Conservation (phyloP, 2,888 invertebrate genomes). For the Aricia artaxerxes region DNA sequence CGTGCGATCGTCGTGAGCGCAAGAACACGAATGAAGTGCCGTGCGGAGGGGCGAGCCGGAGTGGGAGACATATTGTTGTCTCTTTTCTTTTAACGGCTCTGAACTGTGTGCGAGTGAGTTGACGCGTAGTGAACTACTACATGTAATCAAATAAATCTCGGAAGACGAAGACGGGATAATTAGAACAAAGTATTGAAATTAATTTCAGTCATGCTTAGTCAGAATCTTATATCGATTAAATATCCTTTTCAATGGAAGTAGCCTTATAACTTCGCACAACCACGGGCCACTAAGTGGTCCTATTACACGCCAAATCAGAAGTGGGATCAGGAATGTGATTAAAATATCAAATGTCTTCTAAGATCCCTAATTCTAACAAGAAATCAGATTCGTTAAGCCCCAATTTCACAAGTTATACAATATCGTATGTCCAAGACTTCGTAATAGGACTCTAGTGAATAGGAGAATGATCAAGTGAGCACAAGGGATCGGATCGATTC, state of each 20-base stretch:
- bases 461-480: constrained; percentile 69
- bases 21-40: no score
- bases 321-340: constrained; percentile 6
- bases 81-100: no score
- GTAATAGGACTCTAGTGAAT: constrained; percentile 62
- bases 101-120: no score
- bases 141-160: no score
- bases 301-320: constrained; percentile 6
- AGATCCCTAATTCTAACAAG: constrained; percentile 21
- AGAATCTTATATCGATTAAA: neutral
- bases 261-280: neutral
- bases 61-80: no score
- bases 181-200: neutral
- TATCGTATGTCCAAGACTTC: constrained; percentile 63
- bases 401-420: constrained; percentile 29
- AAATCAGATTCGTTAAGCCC: constrained; percentile 11
- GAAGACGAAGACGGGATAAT: no score
- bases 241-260: neutral
- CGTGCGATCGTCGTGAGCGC: no score
- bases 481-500: constrained; percentile 53
- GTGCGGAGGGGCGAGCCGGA: no score
- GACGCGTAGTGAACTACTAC: no score
- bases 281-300: neutral
- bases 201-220: neutral
- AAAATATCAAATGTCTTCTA: constrained; percentile 21